Evolutionary conservation across 2,888 invertebrate genomes (phyloP), one percentile per base, ranked within the genome.

Genomic region (Lissocephala sabroskyi): DNA sequence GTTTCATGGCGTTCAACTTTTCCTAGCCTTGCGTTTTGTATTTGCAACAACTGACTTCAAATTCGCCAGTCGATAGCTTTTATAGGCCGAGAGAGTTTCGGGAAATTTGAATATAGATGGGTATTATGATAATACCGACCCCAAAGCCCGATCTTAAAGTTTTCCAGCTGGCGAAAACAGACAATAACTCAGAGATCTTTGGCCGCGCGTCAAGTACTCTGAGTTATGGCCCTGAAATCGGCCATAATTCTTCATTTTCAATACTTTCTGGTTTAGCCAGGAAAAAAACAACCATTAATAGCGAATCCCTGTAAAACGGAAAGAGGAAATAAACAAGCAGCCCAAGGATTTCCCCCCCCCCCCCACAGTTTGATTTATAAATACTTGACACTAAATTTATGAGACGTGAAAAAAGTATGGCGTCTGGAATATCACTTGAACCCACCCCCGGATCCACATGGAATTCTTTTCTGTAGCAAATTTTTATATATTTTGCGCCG

Each of bases 291-390:
- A 11, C 41, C 48, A 51, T 65, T 76, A 79, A 79, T 78, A 70
- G 76, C 58, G 55, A 68, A 74, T 67, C 49, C 79, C 74, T 79
- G 79, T 77, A 63, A 62, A 62, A 49, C 66, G 73, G 68, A 76
- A 66, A 47, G 59, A n/a, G 62, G 58, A 66, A 56, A 49, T 53
- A 56, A 57, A 53, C 56, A 53, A 42, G 33, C 49, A 47, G 41
- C 3, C 35, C 33, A 48, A 42, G 40, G 35, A 44, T 26, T 43
- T 51, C 40, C 41, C 19, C 23, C 2, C 35, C 16, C 14, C 17
- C 14, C 29, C 6, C n/a, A 16, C 14, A 37, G 26, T 55, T 63
- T 75, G 68, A 79, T 77, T 71, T 77, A 79, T 68, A 73, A 73
- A 66, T 59, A 67, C 68, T 65, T 63, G 61, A 66, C 53, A 52